Evolutionary conservation across 2,888 invertebrate species (phyloP), one percentile per base, ranked within the genome.

Genomic region (Melieria crassipennis): DNA sequence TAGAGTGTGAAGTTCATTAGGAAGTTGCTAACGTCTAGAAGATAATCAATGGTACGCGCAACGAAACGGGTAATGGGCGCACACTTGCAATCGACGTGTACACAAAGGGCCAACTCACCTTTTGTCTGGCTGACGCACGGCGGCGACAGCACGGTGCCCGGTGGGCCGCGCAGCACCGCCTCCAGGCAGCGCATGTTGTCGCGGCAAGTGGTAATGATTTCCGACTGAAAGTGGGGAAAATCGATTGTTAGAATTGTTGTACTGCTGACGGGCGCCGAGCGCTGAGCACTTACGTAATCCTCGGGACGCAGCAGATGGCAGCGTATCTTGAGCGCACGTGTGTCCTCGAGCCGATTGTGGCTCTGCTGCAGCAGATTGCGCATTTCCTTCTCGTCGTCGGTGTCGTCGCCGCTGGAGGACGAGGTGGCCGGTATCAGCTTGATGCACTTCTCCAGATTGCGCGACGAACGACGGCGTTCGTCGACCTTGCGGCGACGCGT

Each of bases 171-270:
- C 78, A 93, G 84, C 69, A 94, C 90, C 67, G 91, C 89, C 83
- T 92, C 92, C 87, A 96, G 89, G 82, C 94, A 92, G 83, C 91
- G 91, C 82, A 95, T 91, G 87, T 96, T 95, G 83, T 96, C 94
- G 80, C 93, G 92, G 88, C 96, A 96, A 73, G 94, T 93, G 74
- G 92, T 91, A 84, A 94, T 90, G 82, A 97, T 90, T 89, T 96
- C 96, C 86, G 91, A 92, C 96, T 97, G 87, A 11, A 63, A 55
- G 62, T 10, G 46, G 55, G 55, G 70, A 48, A 57, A 61, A 60
- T 13, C 30, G 11, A 52, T 52, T 16, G n/a, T 46, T 42, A 46
- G 45, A 30, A 11, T 2, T 42, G 7, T n/a, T 30, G 42, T 45
- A 7, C n/a, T 46, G 10, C 7, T 16, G n/a, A 64, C 13, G 50